phyloP scores from a whole-genome alignment of 2,113 vertebrate species.

The Ursus arctos region DNA sequence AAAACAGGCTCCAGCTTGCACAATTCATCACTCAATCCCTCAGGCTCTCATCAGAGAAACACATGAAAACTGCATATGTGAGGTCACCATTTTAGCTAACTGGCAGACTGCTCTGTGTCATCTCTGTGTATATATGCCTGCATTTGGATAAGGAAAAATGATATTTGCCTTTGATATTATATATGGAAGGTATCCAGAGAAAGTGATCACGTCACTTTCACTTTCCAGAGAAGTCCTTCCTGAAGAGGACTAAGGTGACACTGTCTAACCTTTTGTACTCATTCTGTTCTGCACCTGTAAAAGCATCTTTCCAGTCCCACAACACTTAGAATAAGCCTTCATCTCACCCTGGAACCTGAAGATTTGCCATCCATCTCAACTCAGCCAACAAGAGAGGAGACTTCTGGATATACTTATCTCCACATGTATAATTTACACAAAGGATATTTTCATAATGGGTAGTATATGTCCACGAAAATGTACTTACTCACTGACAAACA shows the following conservation, averaged over 20 bases:
- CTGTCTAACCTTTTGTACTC: not conserved
- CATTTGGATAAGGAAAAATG: conserved; percentile 50
- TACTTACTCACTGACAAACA: not conserved
- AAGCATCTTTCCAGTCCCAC: not conserved
- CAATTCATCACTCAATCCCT: not conserved
- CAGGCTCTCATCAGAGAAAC: not conserved
- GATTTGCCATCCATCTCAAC: not conserved
- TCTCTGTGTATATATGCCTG: not conserved
- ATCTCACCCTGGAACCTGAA: not conserved
- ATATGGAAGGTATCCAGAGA: not conserved
- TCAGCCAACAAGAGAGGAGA: not conserved
- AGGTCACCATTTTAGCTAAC: not conserved
- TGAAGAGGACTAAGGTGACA: not conserved
- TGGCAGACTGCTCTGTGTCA: not conserved
- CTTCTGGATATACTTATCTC: not conserved
- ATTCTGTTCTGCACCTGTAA: not conserved
- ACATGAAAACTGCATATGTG: not conserved
- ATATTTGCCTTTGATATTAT: conserved; percentile 27
- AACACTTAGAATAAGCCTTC: not conserved
- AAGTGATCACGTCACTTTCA: not conserved
- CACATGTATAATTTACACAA: not conserved
- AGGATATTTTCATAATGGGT: not conserved
- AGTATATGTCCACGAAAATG: not conserved
- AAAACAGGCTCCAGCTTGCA: not conserved
- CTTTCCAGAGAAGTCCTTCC: not conserved